Evolutionary conservation across 2,113 vertebrate species (phyloP).

Genomic region (Eulacestoma nigropectus): DNA sequence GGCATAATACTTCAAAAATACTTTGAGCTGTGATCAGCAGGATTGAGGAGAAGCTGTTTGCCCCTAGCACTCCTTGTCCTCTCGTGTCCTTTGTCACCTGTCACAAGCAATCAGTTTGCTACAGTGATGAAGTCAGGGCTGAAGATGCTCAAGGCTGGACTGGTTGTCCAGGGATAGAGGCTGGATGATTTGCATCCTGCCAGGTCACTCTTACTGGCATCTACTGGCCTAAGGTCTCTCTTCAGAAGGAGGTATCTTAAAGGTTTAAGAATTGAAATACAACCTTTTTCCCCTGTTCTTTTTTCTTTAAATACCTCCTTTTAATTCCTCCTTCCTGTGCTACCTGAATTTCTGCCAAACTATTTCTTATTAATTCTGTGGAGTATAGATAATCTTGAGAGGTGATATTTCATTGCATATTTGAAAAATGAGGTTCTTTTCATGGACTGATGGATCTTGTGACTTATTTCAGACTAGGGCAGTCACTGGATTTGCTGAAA

Average conservation of each 20-base stretch:
- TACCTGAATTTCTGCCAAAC: not conserved
- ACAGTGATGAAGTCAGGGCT: not conserved
- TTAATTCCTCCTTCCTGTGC: not conserved
- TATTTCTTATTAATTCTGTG: not conserved
- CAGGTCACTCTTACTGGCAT: not conserved
- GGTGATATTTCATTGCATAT: not conserved
- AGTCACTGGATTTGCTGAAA: not conserved
- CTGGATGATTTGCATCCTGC: not conserved
- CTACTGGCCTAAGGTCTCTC: not conserved
- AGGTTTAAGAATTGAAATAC: not conserved
- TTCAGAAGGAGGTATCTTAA: not conserved
- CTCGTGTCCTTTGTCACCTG: slow-evolving; percentile 6
- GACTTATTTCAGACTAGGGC: not conserved
- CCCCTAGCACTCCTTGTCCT: slow-evolving; percentile 18
- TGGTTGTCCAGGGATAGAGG: not conserved
- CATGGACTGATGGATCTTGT: not conserved
- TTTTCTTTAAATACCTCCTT: not conserved
- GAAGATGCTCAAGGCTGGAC: not conserved
- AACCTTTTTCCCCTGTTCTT: too few species aligned
- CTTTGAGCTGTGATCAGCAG: slow-evolving; percentile 7
- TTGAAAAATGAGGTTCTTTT: not conserved
- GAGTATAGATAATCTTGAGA: not conserved
- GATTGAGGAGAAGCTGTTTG: not conserved
- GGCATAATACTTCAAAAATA: not conserved
- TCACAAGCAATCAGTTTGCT: slow-evolving; percentile 24